Evolutionary conservation across 2,113 vertebrate species (phyloP).

Genomic region (Dicerorhinus sumatrensis): DNA sequence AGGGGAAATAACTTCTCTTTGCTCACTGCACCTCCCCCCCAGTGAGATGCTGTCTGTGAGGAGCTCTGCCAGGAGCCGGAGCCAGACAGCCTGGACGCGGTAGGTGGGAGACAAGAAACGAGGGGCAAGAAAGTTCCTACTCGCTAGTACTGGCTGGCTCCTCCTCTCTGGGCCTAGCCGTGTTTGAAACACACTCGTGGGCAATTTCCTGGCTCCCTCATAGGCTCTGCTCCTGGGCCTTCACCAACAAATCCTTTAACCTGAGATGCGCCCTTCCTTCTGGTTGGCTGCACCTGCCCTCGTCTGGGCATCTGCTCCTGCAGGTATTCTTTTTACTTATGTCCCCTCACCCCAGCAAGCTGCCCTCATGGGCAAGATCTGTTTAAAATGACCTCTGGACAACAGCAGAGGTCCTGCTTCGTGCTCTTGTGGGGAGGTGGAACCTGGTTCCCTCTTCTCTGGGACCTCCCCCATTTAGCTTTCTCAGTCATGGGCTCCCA

Average conservation of each 20-base stretch:
- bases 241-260: not conserved
- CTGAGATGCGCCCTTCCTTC: not conserved
- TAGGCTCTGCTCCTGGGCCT: not conserved
- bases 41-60: not conserved
- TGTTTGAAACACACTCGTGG: not conserved
- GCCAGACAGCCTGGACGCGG: not conserved
- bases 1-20: not conserved
- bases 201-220: too few relatives aligned
- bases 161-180: not conserved
- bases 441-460: not conserved
- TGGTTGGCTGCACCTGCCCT: not conserved
- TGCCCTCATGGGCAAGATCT: not conserved
- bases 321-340: not conserved
- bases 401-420: not conserved
- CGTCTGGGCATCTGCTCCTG: not conserved
- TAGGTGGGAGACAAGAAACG: not conserved
- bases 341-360: not conserved
- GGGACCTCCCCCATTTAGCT: not conserved
- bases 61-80: not conserved
- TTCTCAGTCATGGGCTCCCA: not conserved
- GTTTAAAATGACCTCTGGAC: not conserved
- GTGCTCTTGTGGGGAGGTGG: rapidly evolving
- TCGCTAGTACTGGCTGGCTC: not conserved
- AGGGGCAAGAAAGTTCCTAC: not conserved
- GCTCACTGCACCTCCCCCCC: not conserved